Conservation (phyloP, 2,113 vertebrate genomes). For the Ochotona princeps region DNA sequence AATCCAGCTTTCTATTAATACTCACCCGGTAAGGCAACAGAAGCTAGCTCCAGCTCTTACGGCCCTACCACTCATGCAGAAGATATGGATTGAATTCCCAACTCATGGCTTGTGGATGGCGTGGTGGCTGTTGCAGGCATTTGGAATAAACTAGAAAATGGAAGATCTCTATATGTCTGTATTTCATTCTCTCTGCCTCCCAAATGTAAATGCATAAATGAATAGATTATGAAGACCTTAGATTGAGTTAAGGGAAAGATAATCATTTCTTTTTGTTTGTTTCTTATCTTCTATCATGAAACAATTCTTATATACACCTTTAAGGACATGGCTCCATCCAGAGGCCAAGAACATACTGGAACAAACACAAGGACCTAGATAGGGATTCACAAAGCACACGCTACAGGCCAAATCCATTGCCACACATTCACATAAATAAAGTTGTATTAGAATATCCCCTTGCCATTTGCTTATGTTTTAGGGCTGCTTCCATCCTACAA, state of each 20-base stretch:
- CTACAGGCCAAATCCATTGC: neutral
- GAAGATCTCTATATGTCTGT: too few species aligned
- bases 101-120: too few species aligned
- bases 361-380: neutral
- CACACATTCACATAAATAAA: neutral
- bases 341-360: neutral
- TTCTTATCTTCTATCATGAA: neutral
- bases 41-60: too few species aligned
- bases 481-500: neutral
- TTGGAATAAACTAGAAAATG: too few species aligned
- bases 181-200: too few species aligned
- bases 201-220: too few species aligned
- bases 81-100: too few species aligned
- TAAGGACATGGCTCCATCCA: neutral
- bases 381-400: neutral
- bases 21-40: too few species aligned
- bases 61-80: too few species aligned
- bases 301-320: neutral
- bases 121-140: too few species aligned
- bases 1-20: too few species aligned
- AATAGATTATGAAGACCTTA: constrained; percentile 26
- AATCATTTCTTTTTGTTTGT: neutral
- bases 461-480: neutral
- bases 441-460: neutral
- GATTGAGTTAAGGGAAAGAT: neutral